These are phyloP conservation scores for Ophiodon elongatus DNA, from an alignment of 2,113 vertebrate species.

Conservation along the genomic window DNA sequence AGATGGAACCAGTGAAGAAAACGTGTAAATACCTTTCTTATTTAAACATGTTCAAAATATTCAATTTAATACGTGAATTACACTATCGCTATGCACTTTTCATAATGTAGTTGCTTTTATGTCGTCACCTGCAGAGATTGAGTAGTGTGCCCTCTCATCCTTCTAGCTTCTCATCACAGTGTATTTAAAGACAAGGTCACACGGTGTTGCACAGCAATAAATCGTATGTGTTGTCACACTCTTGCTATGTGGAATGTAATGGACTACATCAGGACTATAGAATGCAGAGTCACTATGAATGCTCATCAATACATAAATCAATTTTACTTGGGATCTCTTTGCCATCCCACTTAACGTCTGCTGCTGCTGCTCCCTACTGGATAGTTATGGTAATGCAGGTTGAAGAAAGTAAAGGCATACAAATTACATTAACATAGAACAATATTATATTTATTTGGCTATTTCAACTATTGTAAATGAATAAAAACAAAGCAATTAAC, in stretches of 20 bases:
- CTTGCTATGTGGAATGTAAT: conserved; percentile 8
- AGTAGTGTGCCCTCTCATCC: background rate
- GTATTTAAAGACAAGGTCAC: conserved; percentile 46
- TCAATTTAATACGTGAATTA: background rate
- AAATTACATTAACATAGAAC: background rate
- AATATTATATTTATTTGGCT: background rate
- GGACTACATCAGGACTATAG: background rate
- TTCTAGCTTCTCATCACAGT: background rate
- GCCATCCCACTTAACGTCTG: background rate
- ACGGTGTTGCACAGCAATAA: background rate
- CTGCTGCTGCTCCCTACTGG: conserved; percentile 75
- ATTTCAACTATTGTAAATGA: background rate
- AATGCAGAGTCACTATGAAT: background rate
- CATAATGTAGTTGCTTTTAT: background rate
- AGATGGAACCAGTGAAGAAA: background rate
- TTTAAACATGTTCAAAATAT: background rate
- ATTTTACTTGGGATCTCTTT: conserved; percentile 7
- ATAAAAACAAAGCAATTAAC: background rate
- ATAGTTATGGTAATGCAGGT: conserved; percentile 26
- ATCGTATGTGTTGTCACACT: conserved; percentile 22
- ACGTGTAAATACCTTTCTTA: background rate
- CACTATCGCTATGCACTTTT: background rate
- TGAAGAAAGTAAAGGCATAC: background rate
- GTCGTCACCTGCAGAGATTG: background rate
- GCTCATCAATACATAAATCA: background rate